Evolutionary conservation across 2,888 invertebrate species (phyloP), one percentile per base, ranked within the genome.

Genomic region (Lobophora halterata): DNA sequence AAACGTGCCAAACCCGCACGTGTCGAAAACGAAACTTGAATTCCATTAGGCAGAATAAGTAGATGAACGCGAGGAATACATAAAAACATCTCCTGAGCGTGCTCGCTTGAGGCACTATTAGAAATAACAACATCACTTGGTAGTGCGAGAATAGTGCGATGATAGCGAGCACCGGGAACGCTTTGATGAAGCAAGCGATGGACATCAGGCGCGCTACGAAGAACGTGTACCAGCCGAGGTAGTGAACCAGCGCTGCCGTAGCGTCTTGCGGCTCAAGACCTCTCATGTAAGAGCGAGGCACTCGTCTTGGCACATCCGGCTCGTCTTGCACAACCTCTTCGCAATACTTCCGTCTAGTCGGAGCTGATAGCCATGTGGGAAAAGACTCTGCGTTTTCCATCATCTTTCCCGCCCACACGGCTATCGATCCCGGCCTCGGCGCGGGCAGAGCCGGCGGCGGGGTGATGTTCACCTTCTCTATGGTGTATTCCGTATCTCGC

Each of bases 201-300:
- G 93, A 89, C 28, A 94, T 78, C 73, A 94, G 86, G 26, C 95
- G 89, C 20, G 92, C 90, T n/a, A 91, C 65, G 27, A 94, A 90
- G 64, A 94, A 95, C 23, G 91, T 80, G 48, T 93, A 91, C 95
- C 95, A 95, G 66, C 93, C 93, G n/a, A 93, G 71, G 62, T 92
- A 93, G 12, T 92, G 89, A 2, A 94, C 81, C 3, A 91, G 67
- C 52, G 91, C 91, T 5, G 93, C 93, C 0, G 92, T 88, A 1
- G 91, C 88, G 58, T 95, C 94, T 55, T 94, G 94, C 48, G 94
- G 93, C 48, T 93, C 92, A 4, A 95, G 83, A 3, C 93, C 93
- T 52, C 92, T 83, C 52, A 89, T 85, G 30, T 81, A 91, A 18
- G 76, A 83, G 27, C 85, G 82, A 10, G 86, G 89, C 19, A 82